These are phyloP conservation scores for Pogonocherus hispidulus DNA, from an alignment of 2,888 invertebrate genomes.

Conservation along the genomic window DNA sequence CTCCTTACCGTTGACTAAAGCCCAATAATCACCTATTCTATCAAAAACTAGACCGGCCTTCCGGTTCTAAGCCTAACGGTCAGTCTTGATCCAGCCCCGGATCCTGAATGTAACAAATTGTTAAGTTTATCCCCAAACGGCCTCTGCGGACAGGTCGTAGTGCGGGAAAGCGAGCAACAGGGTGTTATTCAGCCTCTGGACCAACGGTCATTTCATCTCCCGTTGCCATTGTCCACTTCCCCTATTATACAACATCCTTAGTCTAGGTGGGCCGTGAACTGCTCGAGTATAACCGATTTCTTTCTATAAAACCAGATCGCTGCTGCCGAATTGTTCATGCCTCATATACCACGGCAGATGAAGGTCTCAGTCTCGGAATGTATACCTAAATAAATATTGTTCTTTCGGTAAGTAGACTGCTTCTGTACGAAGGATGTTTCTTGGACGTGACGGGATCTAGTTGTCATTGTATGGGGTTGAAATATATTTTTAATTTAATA, in stretches of 20 bases:
- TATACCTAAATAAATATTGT: conserved; percentile 27
- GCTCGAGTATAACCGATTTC: conserved; percentile 51
- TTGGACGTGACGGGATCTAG: too few species aligned
- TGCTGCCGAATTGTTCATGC: conserved; percentile 32
- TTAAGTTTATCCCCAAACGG: conserved; percentile 51
- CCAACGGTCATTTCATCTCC: conserved; percentile 54
- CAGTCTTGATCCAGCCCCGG: conserved; percentile 36
- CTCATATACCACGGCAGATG: conserved; percentile 39
- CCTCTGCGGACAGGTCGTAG: conserved; percentile 40
- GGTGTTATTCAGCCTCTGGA: conserved; percentile 47
- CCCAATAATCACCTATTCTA: conserved; percentile 42
- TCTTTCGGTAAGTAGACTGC: background rate
- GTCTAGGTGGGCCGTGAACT: conserved; percentile 54
- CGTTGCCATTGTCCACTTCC: conserved; percentile 55
- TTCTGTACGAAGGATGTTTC: background rate
- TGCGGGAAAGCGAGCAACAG: conserved; percentile 49
- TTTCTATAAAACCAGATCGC: conserved; percentile 49
- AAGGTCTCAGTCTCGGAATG: background rate
- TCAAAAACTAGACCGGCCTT: conserved; percentile 52
- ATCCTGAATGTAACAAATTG: conserved; percentile 53
- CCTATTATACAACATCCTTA: conserved; percentile 45
- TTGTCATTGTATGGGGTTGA: too few species aligned
- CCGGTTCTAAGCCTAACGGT: conserved; percentile 52
- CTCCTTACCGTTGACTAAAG: conserved; percentile 15
- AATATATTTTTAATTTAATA: too few species aligned